Evolutionary conservation across 2,888 invertebrate species (phyloP).

Genomic region (Podotricha telesiphe): DNA sequence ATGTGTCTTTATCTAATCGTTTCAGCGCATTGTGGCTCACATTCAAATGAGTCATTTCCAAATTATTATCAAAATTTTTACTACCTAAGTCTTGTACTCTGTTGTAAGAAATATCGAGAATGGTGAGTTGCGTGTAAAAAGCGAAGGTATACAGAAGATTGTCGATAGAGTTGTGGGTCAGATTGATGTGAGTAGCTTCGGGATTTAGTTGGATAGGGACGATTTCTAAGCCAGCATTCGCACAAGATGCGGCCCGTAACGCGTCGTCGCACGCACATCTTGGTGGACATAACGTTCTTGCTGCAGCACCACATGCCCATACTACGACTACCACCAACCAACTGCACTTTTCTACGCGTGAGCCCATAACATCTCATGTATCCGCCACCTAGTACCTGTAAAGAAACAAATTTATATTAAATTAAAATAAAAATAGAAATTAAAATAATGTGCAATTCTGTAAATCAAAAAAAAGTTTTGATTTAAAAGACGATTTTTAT

Average conservation of each 20-base stretch:
- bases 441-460: not conserved
- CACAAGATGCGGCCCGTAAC: constrained; percentile 89
- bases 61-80: constrained; percentile 91
- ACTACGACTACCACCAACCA: constrained; percentile 82
- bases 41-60: constrained; percentile 88
- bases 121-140: constrained; percentile 91
- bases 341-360: constrained; percentile 77
- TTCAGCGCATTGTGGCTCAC: constrained; percentile 90
- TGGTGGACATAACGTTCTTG: constrained; percentile 89
- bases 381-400: constrained; percentile 70
- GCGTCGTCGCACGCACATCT: constrained; percentile 93
- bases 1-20: constrained; percentile 88
- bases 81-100: constrained; percentile 91
- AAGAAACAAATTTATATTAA: constrained; percentile 47
- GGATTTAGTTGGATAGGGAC: constrained; percentile 96
- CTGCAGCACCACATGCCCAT: constrained; percentile 80
- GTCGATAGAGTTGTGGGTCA: constrained; percentile 92
- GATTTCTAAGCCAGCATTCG: constrained; percentile 90
- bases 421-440: not conserved
- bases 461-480: too few relatives aligned
- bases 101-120: constrained; percentile 92
- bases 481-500: too few relatives aligned
- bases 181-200: constrained; percentile 91
- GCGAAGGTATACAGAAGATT: constrained; percentile 90
- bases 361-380: constrained; percentile 83